A percentile compares a stretch with the other conserved stretches of the same genome.
These are phyloP conservation scores for Lethocerus indicus DNA, from an alignment of 1,140 invertebrate genomes.

Conservation along the genomic window DNA sequence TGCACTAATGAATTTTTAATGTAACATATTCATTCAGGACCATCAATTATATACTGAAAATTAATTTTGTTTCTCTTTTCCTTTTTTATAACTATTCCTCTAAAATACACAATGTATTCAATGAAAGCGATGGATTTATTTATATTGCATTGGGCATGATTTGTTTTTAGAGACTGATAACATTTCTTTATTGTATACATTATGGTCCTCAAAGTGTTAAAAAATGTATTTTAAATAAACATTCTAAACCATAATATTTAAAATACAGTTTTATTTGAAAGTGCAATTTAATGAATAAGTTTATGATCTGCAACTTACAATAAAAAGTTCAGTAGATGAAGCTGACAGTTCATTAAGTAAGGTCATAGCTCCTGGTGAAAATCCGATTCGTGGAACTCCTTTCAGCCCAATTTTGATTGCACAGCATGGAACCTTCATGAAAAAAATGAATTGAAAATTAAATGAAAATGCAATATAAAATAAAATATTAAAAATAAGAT, in stretches of 20 bases:
- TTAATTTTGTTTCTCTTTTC: not conserved
- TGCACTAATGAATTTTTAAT: no score
- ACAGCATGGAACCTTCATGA: constrained; percentile 1
- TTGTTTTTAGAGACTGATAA: not conserved
- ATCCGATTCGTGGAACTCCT: not conserved
- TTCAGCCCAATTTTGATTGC: constrained; percentile 6
- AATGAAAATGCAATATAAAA: not conserved
- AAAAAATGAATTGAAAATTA: not conserved
- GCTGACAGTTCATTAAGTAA: not conserved
- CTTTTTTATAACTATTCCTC: not conserved
- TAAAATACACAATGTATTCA: not conserved
- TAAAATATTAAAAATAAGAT: not conserved
- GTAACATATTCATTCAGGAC: no score
- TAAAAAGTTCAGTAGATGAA: not conserved
- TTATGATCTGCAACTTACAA: not conserved
- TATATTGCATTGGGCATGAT: not conserved
- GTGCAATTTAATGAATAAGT: not conserved
- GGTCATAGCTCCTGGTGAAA: not conserved
- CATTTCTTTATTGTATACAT: not conserved
- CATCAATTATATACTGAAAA: no score
- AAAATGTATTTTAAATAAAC: not conserved
- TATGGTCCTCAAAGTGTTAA: no score
- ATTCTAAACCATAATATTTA: not conserved
- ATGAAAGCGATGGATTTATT: not conserved
- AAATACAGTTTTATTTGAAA: not conserved